Evolutionary conservation across 2,797 vertebrate species (phyloP), one percentile per base, ranked within the genome.

Genomic region (Tapirus indicus): DNA sequence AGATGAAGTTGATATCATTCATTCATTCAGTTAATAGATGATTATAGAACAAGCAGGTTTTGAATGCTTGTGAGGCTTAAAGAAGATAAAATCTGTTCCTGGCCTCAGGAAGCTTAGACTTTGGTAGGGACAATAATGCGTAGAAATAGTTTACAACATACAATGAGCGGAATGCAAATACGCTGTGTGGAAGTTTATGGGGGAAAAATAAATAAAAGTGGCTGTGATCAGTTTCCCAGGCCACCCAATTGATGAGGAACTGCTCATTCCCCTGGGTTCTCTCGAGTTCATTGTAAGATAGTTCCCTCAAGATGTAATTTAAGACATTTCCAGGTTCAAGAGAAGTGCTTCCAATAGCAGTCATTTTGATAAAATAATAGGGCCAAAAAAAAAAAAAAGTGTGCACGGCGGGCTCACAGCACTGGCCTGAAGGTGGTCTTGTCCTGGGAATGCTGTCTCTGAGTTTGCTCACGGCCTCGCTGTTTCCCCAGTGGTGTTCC

Each of bases 401-500:
- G 56, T 1, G 1, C 4, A n/a, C 44, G 27, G 32, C 8, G 1
- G 35, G 35, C 17, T 35, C 44, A 8, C 0, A 1, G 13, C 0
- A 0, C 1, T 1, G 10, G 9, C 17, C n/a, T 6, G 16, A 12
- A 1, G 0, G 21, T 21, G 32, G 16, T 12, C 38, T 41, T 20
- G 44, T 27, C n/a, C 17, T 44, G 20, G 20, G 72, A 16, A 20
- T 25, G 4, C n/a, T 25, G 21, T 27, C 44, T 27, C 38, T 17
- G 21, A 2, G 0, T 29, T 6, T 64, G 88, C 60, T 88, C 79
- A 95, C 0, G 38, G 20, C 25, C 0, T 0, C 62, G 2, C 0
- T 97, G 89, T 94, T 97, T 96, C 92, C 94, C 29, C 98, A 99
- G 98, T 94, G 58, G 54, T 98, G 79, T 83, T 98, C 82, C 80